Evolutionary conservation across 1,140 invertebrate genomes (phyloP).

Genomic region (Bombus breviceps): DNA sequence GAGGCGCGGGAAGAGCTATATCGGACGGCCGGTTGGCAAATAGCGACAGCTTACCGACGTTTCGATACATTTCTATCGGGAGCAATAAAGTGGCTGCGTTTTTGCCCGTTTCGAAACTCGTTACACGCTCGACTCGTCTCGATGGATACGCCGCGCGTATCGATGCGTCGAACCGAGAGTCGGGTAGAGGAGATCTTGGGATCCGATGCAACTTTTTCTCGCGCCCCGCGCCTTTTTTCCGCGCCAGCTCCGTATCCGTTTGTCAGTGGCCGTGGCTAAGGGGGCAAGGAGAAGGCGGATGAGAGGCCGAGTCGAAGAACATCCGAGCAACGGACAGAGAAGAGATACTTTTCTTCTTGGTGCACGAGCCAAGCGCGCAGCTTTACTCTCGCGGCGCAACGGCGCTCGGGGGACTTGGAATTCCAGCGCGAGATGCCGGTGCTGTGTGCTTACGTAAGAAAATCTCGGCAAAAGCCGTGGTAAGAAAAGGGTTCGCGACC

Average conservation of each 20-base stretch:
- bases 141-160: slow-evolving; percentile 34
- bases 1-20: slow-evolving; percentile 28
- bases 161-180: slow-evolving; percentile 36
- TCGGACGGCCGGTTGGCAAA: slow-evolving; percentile 39
- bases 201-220: slow-evolving; percentile 60
- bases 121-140: slow-evolving; percentile 54
- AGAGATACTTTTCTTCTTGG: slow-evolving; percentile 47
- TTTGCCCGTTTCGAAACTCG: slow-evolving; percentile 55
- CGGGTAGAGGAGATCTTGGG: background rate
- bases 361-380: slow-evolving; percentile 27
- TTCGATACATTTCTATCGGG: slow-evolving; percentile 67
- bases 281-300: background rate
- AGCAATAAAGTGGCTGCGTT: slow-evolving; percentile 54
- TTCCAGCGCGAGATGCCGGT: slow-evolving; percentile 59
- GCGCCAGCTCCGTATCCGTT: slow-evolving; percentile 1
- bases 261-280: slow-evolving; percentile 9
- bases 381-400: slow-evolving; percentile 52
- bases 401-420: slow-evolving; percentile 66
- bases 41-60: slow-evolving; percentile 65
- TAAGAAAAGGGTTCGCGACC: slow-evolving; percentile 63
- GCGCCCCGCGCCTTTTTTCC: slow-evolving; percentile 54
- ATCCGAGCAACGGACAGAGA: background rate
- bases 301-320: background rate
- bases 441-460: slow-evolving; percentile 68
- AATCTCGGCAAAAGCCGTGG: slow-evolving; percentile 57